These are phyloP conservation scores for Gopherus evgoodei DNA, from an alignment of 2,113 vertebrate species.

Conservation along the genomic window DNA sequence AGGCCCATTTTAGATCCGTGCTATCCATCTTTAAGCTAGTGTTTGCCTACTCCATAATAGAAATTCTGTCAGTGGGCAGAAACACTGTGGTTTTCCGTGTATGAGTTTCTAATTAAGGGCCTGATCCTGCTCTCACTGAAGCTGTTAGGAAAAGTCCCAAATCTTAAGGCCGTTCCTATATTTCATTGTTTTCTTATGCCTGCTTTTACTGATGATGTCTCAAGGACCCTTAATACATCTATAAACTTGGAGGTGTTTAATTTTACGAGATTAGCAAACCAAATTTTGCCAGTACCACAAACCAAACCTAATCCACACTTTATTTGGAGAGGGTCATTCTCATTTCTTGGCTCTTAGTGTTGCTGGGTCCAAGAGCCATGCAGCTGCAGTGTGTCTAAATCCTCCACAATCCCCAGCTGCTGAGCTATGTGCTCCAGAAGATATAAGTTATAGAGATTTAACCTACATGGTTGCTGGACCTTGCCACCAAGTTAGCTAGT, in stretches of 20 bases:
- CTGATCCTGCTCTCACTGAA: not conserved
- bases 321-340: not conserved
- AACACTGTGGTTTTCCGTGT: slow-evolving; percentile 11
- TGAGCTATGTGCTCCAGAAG: not conserved
- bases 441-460: not conserved
- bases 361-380: not conserved
- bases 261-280: slow-evolving; percentile 13
- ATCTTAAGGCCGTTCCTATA: not conserved
- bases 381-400: not conserved
- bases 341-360: not conserved
- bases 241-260: not conserved
- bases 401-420: not conserved
- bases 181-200: slow-evolving; percentile 1
- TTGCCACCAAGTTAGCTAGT: not conserved
- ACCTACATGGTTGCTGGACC: not conserved
- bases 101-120: not conserved
- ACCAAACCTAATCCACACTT: not conserved
- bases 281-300: not conserved
- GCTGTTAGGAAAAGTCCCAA: slow-evolving; percentile 5
- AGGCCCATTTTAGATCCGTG: not conserved
- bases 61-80: slow-evolving; percentile 39
- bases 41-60: slow-evolving; percentile 31
- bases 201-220: not conserved
- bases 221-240: not conserved
- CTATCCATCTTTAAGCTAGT: slow-evolving; percentile 22